Conservation (phyloP, 1,140 invertebrate species). For the Hermatobates lingyangjiaoensis region DNA sequence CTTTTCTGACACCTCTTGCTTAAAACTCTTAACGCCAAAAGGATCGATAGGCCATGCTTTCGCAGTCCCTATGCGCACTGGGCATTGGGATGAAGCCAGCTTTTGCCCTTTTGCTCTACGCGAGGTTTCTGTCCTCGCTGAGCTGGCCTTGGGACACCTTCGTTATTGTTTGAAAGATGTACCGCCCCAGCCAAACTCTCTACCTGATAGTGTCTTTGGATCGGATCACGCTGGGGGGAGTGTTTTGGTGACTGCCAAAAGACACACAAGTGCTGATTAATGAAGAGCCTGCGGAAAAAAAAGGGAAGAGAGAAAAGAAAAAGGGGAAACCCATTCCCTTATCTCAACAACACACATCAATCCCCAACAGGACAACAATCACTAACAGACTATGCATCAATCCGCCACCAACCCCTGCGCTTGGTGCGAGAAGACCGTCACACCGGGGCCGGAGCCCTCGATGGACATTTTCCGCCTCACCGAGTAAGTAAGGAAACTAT, state of each 20-base stretch:
- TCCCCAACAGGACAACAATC: too few relatives aligned
- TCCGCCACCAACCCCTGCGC: too few relatives aligned
- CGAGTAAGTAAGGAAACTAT: slow-evolving; percentile 47
- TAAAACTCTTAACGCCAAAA: slow-evolving; percentile 52
- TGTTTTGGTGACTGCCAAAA: too few relatives aligned
- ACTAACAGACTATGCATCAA: too few relatives aligned
- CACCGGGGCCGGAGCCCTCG: slow-evolving; percentile 6
- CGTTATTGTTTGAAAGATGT: slow-evolving; percentile 63
- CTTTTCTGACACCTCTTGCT: slow-evolving; percentile 66
- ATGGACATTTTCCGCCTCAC: slow-evolving; percentile 34
- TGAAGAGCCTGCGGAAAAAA: too few relatives aligned
- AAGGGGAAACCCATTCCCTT: too few relatives aligned
- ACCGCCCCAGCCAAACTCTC: slow-evolving; percentile 70
- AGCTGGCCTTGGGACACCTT: slow-evolving; percentile 70
- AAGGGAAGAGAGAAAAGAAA: too few relatives aligned
- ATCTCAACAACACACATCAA: too few relatives aligned
- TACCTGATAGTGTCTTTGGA: slow-evolving; percentile 47
- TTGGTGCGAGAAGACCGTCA: slow-evolving; percentile 13
- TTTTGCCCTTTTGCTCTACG: slow-evolving; percentile 68
- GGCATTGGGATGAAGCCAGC: slow-evolving; percentile 56
- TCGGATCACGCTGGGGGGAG: slow-evolving; percentile 31
- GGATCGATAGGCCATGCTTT: slow-evolving; percentile 65
- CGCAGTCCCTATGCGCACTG: slow-evolving; percentile 52
- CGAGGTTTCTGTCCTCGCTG: slow-evolving; percentile 68
- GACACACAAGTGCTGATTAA: too few relatives aligned